Conservation (phyloP, 2,113 vertebrate species). For the Alligator sinensis region DNA sequence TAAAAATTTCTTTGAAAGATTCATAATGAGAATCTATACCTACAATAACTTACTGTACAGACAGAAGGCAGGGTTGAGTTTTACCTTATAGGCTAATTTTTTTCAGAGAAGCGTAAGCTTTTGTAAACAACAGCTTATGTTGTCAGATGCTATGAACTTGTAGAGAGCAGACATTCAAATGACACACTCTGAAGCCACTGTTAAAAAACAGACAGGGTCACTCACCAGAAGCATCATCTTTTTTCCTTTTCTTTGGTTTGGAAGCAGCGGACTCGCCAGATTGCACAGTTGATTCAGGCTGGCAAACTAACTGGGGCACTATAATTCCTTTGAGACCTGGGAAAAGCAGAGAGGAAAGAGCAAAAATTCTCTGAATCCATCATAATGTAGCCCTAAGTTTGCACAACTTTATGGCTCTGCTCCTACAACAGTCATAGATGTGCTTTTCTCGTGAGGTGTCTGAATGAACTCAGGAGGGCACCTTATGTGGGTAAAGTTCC, state of each 20-base stretch:
- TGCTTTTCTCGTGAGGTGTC: background rate
- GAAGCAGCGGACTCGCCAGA: slow-evolving; percentile 38
- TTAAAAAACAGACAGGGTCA: background rate
- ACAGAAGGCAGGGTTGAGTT: too few relatives aligned
- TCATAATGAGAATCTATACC: too few relatives aligned
- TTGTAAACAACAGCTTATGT: too few relatives aligned
- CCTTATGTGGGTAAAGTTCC: too few relatives aligned
- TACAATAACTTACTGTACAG: too few relatives aligned
- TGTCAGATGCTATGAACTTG: too few relatives aligned
- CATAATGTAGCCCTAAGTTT: accelerated
- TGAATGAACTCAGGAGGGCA: background rate
- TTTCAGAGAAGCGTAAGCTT: too few relatives aligned
- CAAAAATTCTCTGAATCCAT: background rate
- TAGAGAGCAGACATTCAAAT: too few relatives aligned
- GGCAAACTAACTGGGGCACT: slow-evolving; percentile 50
- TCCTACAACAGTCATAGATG: background rate
- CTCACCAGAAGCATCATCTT: slow-evolving; percentile 72
- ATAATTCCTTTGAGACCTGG: slow-evolving; percentile 74
- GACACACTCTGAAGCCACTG: background rate
- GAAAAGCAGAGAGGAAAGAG: background rate
- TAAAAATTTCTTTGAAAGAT: background rate
- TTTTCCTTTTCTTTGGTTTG: slow-evolving; percentile 79
- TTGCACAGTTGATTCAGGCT: slow-evolving; percentile 41
- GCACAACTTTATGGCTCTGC: too few relatives aligned
- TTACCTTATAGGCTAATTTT: too few relatives aligned